Percentiles rank a stretch among this genome's conserved stretches.
phyloP scores from a whole-genome alignment of 2,113 vertebrate genomes.

The Ranitomeya variabilis region DNA sequence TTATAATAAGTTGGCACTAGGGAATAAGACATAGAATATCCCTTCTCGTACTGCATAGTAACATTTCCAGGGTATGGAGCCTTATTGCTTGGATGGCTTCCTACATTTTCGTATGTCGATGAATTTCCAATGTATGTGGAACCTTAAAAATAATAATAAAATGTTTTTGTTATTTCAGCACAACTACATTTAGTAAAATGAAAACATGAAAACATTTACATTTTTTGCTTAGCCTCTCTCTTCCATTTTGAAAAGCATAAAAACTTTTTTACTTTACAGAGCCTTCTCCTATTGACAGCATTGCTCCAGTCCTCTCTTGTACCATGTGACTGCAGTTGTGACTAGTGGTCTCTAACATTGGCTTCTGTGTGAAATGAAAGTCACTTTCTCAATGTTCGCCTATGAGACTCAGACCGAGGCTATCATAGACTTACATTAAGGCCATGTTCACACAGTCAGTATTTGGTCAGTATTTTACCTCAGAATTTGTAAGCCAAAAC shows the following conservation, averaged over 20 bases:
- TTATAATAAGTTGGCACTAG: constrained; percentile 58
- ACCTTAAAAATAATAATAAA: neutral
- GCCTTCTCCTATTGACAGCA: too few relatives aligned
- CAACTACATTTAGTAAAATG: neutral
- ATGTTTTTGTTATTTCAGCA: neutral
- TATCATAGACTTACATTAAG: too few relatives aligned
- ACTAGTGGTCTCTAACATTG: too few relatives aligned
- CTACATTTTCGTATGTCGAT: constrained; percentile 6
- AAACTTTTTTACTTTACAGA: neutral
- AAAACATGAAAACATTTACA: neutral
- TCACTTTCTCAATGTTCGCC: too few relatives aligned
- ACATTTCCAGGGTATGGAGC: constrained; percentile 58
- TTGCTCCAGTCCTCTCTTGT: too few relatives aligned
- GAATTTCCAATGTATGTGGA: constrained; percentile 23
- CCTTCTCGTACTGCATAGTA: constrained; percentile 57
- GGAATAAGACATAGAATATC: constrained; percentile 35
- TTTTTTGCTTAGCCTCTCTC: neutral
- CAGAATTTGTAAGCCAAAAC: too few relatives aligned
- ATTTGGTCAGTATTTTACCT: too few relatives aligned
- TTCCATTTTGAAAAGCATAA: neutral
- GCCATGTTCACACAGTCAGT: too few relatives aligned
- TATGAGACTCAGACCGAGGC: too few relatives aligned
- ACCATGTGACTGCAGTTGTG: too few relatives aligned
- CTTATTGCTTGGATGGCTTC: constrained; percentile 52
- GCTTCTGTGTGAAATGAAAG: too few relatives aligned